phyloP scores from a whole-genome alignment of 2,888 invertebrate species.

The Orchestes rusci region DNA sequence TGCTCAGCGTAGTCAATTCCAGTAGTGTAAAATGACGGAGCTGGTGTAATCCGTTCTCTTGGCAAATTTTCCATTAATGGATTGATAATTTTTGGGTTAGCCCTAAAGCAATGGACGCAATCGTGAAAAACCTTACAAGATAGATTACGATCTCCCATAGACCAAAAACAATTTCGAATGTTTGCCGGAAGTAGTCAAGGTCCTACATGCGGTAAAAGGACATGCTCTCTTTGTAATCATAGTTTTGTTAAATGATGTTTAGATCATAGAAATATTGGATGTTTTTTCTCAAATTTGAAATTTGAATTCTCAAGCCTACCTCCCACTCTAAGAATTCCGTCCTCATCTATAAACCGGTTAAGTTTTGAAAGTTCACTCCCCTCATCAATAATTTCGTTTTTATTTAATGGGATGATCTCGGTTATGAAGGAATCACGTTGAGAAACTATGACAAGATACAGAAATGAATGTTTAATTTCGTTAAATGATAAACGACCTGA shows the following conservation, averaged over 20 bases:
- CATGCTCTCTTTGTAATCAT: conserved; percentile 17
- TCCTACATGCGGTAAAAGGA: conserved; percentile 17
- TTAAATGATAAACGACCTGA: background rate
- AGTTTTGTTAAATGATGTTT: conserved; percentile 18
- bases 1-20: background rate
- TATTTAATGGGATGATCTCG: background rate
- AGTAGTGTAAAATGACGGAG: background rate
- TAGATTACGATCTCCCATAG: background rate
- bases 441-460: background rate
- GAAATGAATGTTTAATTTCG: background rate
- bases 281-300: conserved; percentile 16
- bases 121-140: background rate
- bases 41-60: background rate
- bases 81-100: background rate
- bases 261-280: conserved; percentile 17
- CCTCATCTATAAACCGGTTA: conserved; percentile 24
- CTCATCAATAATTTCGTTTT: background rate
- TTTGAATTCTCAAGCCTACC: conserved; percentile 17
- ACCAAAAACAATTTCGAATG: conserved; percentile 3
- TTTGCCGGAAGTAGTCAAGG: conserved; percentile 19
- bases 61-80: conserved; percentile 1
- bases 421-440: background rate
- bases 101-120: background rate
- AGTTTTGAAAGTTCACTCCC: conserved; percentile 1
- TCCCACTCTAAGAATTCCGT: conserved; percentile 21